phyloP scores from a whole-genome alignment of 1,140 invertebrate genomes.

The Cotesia vestalis region DNA sequence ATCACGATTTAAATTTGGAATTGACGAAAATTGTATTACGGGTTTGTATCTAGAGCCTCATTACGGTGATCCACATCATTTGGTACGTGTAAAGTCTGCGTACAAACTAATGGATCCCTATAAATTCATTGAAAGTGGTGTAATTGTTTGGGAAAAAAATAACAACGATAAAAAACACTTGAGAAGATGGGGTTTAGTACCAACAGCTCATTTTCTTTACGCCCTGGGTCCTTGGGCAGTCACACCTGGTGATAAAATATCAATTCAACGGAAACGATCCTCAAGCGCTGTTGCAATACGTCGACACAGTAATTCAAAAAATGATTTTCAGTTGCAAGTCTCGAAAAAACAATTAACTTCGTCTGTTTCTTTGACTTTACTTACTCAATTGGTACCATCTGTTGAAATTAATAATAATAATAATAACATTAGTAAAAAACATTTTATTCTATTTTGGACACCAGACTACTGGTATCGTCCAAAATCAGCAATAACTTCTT shows the following conservation, averaged over 20 bases:
- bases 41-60: conserved; percentile 56
- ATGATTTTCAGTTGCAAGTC: conserved; percentile 57
- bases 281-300: conserved; percentile 59
- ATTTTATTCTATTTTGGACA: conserved; percentile 67
- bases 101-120: conserved; percentile 35
- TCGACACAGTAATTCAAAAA: conserved; percentile 47
- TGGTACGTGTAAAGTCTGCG: conserved; percentile 15
- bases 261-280: conserved; percentile 57
- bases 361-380: conserved; percentile 58
- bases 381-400: conserved; percentile 44
- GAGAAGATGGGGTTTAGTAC: conserved; percentile 60
- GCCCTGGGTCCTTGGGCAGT: conserved; percentile 66
- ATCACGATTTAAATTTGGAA: conserved; percentile 63
- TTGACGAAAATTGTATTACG: conserved; percentile 63
- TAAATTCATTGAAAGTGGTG: conserved; percentile 53
- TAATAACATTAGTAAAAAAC: background rate
- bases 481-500: conserved; percentile 58
- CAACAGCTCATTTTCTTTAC: conserved; percentile 62
- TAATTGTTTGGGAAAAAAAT: conserved; percentile 54
- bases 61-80: conserved; percentile 42
- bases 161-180: conserved; percentile 47
- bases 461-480: conserved; percentile 69
- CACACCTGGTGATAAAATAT: conserved; percentile 59
- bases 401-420: conserved; percentile 39
- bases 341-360: conserved; percentile 60